Evolutionary conservation across 1,140 invertebrate species (phyloP), one percentile per base, ranked within the genome.

Genomic region (Hycleus cichorii): DNA sequence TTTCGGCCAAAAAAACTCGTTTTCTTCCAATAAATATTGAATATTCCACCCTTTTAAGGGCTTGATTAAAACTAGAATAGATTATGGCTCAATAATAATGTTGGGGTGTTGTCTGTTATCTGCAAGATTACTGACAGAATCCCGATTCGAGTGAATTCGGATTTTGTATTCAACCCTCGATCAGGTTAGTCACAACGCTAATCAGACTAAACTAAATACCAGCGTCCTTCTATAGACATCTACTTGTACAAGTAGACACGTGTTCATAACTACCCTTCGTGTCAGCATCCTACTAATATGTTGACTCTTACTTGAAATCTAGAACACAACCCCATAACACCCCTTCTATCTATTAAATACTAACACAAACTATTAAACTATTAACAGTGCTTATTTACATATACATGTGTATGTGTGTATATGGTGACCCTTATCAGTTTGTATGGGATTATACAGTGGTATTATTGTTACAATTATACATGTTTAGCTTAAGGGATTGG

Each of bases 201-300:
- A 62, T 62, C 60, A 62, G 60, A 58, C 56, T 54, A 32, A 32
- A 32, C 32, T 62, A 62, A 62, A 62, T 62, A 50, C 56, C 51
- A 11, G n/a, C 50, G 32, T 32, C 24, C 9, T 24, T 32, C 32
- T 32, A 32, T 32, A 32, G 32, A 32, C 32, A 2, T 5, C 32
- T 32, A 32, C 32, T 32, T 18, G 18, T 18, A 18, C 40, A 55
- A 44, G 39, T 40, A 58, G 55, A 58, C 60, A 62, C 60, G 60
- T 62, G 60, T 58, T 62, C 60, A 58, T 62, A 62, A 62, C 60
- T 62, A 56, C 55, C 32, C 53, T 55, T 49, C 55, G 49, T 56
- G 56, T 62, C 55, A 58, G 60, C 60, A 53, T 48, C 55, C 55
- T 50, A 18, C 53, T 58, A 58, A 58, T 53, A 50, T 50, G 60